phyloP scores from a whole-genome alignment of 2,113 vertebrate species.

The Stictonetta naevosa region DNA sequence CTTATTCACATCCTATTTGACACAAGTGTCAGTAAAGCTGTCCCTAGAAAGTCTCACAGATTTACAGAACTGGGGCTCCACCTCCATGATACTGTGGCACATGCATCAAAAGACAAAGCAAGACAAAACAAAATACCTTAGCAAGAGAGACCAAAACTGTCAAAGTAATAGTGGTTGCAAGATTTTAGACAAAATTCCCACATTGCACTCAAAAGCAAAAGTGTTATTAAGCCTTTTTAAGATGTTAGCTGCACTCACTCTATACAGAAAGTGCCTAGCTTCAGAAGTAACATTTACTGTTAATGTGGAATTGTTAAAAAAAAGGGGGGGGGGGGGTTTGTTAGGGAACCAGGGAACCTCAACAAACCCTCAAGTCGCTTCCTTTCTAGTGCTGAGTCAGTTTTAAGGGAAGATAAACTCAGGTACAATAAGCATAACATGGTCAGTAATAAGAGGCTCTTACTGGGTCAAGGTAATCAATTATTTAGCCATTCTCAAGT shows the following conservation, averaged over 20 bases:
- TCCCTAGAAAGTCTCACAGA: neutral
- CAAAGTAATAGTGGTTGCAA: neutral
- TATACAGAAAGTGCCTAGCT: neutral
- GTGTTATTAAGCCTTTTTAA: neutral
- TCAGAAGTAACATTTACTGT: neutral
- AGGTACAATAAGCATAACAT: neutral
- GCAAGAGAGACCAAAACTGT: neutral
- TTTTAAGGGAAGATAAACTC: neutral
- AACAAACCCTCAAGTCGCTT: neutral
- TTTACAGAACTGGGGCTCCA: neutral
- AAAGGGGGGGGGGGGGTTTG: neutral
- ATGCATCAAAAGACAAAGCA: neutral
- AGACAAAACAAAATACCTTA: neutral
- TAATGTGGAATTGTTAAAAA: neutral
- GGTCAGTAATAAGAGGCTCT: neutral
- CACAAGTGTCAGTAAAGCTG: neutral
- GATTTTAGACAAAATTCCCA: neutral
- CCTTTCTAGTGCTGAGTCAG: neutral
- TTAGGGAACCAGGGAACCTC: neutral
- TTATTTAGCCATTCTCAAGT: neutral
- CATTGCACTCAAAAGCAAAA: accelerated
- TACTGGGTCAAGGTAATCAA: neutral
- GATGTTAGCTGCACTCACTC: neutral
- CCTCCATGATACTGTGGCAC: neutral
- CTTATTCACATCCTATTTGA: neutral